A percentile compares a stretch with the other conserved stretches of the same genome.
phyloP scores from a whole-genome alignment of 2,888 invertebrate genomes.

The Pantelozetes paolii region DNA sequence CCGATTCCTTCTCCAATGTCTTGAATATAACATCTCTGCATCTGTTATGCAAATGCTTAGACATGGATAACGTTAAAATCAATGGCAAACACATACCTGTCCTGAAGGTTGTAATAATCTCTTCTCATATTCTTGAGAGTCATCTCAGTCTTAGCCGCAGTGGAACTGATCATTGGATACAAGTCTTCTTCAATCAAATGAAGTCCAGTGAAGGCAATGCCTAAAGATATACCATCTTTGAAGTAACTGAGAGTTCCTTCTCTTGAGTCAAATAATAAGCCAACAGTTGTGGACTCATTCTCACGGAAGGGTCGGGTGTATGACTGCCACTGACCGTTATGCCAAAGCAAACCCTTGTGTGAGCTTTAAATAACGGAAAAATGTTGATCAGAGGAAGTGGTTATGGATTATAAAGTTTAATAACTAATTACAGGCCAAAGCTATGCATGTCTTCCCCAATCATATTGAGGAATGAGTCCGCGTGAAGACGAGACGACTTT shows the following conservation, averaged over 20 bases:
- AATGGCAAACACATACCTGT: conserved; percentile 54
- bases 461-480: conserved; percentile 65
- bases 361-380: conserved; percentile 52
- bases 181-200: conserved; percentile 61
- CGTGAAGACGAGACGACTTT: conserved; percentile 60
- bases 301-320: conserved; percentile 67
- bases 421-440: conserved; percentile 58
- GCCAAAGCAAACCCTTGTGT: conserved; percentile 68
- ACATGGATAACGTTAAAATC: not conserved
- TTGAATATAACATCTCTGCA: conserved; percentile 63
- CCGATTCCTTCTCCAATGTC: conserved; percentile 56
- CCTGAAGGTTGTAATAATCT: conserved; percentile 65
- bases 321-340: conserved; percentile 61
- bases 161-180: conserved; percentile 67
- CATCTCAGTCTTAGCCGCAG: conserved; percentile 71
- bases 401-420: not conserved
- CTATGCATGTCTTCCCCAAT: conserved; percentile 66
- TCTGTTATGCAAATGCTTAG: not conserved
- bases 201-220: conserved; percentile 66
- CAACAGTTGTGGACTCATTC: conserved; percentile 65
- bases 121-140: conserved; percentile 60
- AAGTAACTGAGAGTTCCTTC: conserved; percentile 67
- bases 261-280: conserved; percentile 65
- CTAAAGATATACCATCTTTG: conserved; percentile 65
- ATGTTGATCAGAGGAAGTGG: not conserved